Conservation (phyloP, 2,113 vertebrate species). For the Cervus canadensis region DNA sequence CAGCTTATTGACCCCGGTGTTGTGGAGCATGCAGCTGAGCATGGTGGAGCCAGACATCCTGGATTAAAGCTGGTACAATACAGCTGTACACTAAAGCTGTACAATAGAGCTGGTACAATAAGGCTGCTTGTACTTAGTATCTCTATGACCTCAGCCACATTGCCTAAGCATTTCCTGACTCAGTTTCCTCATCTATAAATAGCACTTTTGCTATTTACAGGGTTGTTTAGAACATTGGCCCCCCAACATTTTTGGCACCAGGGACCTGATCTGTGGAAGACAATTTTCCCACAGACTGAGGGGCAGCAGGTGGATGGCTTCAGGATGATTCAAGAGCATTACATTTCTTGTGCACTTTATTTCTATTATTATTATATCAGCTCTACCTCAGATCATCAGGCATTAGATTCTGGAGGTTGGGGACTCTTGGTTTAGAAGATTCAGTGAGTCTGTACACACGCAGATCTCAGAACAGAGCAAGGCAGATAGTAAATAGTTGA, state of each 20-base stretch:
- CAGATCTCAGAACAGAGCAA: not conserved
- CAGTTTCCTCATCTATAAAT: not conserved
- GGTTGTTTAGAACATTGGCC: not conserved
- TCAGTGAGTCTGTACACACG: rapidly evolving
- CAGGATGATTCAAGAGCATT: not conserved
- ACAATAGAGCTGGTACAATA: not conserved
- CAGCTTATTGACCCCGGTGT: rapidly evolving
- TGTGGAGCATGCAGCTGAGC: rapidly evolving
- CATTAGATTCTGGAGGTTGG: not conserved
- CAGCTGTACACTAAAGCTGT: too few relatives aligned
- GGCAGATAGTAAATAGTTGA: not conserved
- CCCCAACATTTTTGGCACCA: not conserved
- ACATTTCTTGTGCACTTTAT: not conserved
- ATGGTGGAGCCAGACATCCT: not conserved
- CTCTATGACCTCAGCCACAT: not conserved
- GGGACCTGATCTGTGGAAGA: not conserved
- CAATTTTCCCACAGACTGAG: not conserved
- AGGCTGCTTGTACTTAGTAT: not conserved
- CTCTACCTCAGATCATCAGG: not conserved
- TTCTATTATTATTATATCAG: not conserved
- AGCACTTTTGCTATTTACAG: not conserved
- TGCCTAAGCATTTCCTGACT: not conserved
- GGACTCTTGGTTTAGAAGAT: not conserved
- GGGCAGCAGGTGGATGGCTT: not conserved
- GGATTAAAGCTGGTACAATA: not conserved